Conservation (phyloP, 1,140 invertebrate genomes). For the Vanessa tameamea region DNA sequence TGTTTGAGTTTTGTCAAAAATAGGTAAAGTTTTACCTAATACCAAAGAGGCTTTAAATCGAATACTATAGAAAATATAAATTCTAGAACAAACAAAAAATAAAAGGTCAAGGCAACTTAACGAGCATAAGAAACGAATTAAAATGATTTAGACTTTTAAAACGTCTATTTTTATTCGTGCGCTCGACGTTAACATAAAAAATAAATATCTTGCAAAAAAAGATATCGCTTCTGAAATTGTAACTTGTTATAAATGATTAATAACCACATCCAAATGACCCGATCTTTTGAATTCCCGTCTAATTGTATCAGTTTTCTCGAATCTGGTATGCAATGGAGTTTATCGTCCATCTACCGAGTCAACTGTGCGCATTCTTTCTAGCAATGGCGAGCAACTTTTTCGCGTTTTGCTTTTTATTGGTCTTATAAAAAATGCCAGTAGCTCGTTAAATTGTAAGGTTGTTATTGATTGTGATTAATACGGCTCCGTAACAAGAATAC, state of each 20-base stretch:
- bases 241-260: constrained; percentile 50
- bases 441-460: constrained; percentile 32
- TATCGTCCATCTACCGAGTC: constrained; percentile 44
- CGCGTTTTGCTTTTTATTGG: constrained; percentile 32
- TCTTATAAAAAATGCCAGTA: constrained; percentile 35
- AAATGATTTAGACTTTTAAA: no score
- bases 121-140: no score
- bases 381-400: constrained; percentile 45
- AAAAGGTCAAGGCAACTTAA: no score
- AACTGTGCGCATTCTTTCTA: constrained; percentile 46
- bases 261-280: constrained; percentile 56
- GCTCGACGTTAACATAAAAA: neutral
- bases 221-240: constrained; percentile 2
- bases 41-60: no score
- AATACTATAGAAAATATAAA: no score
- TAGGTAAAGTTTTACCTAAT: no score
- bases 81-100: no score
- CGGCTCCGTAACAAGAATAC: constrained; percentile 20
- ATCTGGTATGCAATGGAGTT: constrained; percentile 49
- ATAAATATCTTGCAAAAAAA: neutral
- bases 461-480: constrained; percentile 37
- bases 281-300: constrained; percentile 62
- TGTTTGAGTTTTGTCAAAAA: no score
- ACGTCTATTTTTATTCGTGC: neutral
- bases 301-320: constrained; percentile 65